Evolutionary conservation across 1,140 invertebrate species (phyloP).

Genomic region (Drosophila auraria): DNA sequence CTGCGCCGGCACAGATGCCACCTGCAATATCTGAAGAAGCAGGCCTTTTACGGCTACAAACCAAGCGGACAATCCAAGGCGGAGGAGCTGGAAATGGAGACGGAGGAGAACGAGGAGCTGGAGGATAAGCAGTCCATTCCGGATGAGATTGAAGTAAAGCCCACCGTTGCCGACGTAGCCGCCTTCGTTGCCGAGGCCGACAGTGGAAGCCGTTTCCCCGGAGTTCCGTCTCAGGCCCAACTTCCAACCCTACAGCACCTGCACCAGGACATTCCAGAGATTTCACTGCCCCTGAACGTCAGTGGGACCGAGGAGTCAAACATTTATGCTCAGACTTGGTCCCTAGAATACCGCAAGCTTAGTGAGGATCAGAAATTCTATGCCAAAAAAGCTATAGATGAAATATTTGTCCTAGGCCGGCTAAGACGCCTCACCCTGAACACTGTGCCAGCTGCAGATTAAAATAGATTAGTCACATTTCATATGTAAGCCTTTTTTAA

Average conservation of each 20-base stretch:
- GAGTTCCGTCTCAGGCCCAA: not conserved
- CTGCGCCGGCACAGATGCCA: constrained; percentile 64
- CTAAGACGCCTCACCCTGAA: constrained; percentile 63
- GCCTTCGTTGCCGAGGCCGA: constrained; percentile 27
- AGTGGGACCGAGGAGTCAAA: constrained; percentile 51
- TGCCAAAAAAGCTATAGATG: constrained; percentile 69
- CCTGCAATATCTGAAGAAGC: constrained; percentile 63
- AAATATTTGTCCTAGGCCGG: constrained; percentile 68
- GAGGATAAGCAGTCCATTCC: constrained; percentile 16
- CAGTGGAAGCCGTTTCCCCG: not conserved
- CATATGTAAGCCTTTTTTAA: constrained; percentile 6
- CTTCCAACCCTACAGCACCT: constrained; percentile 1
- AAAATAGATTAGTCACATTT: constrained; percentile 7
- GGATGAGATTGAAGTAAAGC: constrained; percentile 57
- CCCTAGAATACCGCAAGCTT: constrained; percentile 66
- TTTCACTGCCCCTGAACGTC: constrained; percentile 31
- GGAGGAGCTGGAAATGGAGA: constrained; percentile 17
- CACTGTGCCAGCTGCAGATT: constrained; percentile 53
- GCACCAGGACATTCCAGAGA: constrained; percentile 14
- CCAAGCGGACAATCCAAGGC: constrained; percentile 14
- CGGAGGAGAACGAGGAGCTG: constrained; percentile 38
- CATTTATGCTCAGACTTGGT: constrained; percentile 69
- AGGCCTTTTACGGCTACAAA: constrained; percentile 9
- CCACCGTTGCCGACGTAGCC: constrained; percentile 30
- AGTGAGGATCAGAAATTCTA: constrained; percentile 70